Conservation (phyloP, 53 echinoderm and acorn worm genomes). For the Paelopatides confundens region DNA sequence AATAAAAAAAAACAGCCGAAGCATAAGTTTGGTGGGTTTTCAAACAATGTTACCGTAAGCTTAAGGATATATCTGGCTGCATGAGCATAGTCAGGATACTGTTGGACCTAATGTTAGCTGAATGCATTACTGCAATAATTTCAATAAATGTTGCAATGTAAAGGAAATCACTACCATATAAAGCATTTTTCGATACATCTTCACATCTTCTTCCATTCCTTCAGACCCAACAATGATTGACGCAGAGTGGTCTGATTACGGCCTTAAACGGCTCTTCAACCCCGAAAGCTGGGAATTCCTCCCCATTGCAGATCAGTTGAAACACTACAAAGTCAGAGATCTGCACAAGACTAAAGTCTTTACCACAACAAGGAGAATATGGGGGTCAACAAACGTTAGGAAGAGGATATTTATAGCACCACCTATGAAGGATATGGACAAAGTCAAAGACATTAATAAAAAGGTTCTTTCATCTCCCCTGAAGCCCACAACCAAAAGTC, state of each 20-base stretch:
- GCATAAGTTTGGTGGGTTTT: no score
- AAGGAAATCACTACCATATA: no score
- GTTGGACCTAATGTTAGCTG: no score
- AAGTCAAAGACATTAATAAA: conserved; percentile 56
- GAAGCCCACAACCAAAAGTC: conserved; percentile 1
- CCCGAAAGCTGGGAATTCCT: conserved; percentile 84
- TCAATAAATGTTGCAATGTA: no score
- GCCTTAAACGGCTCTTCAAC: conserved; percentile 83
- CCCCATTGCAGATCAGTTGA: conserved; percentile 87
- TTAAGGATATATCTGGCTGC: no score
- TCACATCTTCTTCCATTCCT: background rate
- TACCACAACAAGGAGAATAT: conserved; percentile 73
- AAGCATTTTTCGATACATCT: background rate
- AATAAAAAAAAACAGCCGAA: no score
- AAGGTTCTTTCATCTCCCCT: conserved; percentile 53
- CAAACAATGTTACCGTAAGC: no score
- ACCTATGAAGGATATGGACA: conserved; percentile 71
- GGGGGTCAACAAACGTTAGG: conserved; percentile 70
- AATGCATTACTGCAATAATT: no score
- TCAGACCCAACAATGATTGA: conserved; percentile 29
- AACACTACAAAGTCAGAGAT: conserved; percentile 86
- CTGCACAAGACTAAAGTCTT: conserved; percentile 76
- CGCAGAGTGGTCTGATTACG: conserved; percentile 82
- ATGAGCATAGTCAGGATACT: no score
- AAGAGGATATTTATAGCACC: conserved; percentile 75